These are phyloP conservation scores for Listronotus bonariensis DNA, from an alignment of 1,140 invertebrate genomes.

Conservation along the genomic window DNA sequence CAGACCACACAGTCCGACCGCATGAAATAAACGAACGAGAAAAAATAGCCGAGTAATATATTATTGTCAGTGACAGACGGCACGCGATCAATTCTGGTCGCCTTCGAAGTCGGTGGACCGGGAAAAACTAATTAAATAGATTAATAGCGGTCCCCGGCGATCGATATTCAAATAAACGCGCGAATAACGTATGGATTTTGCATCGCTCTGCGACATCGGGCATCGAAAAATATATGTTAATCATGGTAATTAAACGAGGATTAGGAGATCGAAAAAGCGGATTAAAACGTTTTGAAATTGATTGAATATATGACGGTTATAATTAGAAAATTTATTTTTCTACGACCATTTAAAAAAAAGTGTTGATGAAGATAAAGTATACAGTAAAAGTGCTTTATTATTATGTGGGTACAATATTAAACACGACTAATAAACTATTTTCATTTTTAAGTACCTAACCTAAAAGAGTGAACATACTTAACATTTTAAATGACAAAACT, in stretches of 20 bases:
- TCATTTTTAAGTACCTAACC: no score
- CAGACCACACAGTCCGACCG: conserved; percentile 5
- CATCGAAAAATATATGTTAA: conserved; percentile 32
- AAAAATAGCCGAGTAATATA: conserved; percentile 44
- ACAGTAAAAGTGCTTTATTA: no score
- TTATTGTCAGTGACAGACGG: conserved; percentile 52
- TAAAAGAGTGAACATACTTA: no score
- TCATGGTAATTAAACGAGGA: conserved; percentile 21
- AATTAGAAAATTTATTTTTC: no score
- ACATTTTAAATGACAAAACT: no score
- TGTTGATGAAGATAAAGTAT: no score
- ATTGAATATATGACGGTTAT: not conserved
- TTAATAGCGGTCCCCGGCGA: conserved; percentile 45
- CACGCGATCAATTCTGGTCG: conserved; percentile 48
- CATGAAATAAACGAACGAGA: conserved; percentile 36
- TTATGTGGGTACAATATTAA: no score
- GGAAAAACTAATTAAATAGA: conserved; percentile 53
- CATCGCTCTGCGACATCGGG: conserved; percentile 20
- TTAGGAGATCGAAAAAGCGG: conserved; percentile 3
- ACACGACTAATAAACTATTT: no score
- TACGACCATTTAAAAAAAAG: no score
- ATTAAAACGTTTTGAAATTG: no score
- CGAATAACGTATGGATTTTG: conserved; percentile 39
- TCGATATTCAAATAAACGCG: conserved; percentile 50
- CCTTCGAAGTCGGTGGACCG: conserved; percentile 45